A percentile compares a stretch with the other conserved stretches of the same genome.
Evolutionary conservation across 2,888 invertebrate genomes (phyloP).

Genomic region (Dynastes tityus): DNA sequence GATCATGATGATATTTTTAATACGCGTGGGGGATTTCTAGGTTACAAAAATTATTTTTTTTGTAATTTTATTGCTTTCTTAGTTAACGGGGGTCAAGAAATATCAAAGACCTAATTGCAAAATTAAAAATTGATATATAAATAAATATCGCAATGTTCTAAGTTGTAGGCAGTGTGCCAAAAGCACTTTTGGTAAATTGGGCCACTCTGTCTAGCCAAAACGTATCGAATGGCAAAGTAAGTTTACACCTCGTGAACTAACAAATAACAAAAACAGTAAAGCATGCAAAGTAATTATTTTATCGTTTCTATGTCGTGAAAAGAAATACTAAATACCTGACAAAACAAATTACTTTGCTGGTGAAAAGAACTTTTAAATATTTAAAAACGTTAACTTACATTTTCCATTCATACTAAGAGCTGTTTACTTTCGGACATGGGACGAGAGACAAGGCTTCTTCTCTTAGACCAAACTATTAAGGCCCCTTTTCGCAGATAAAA

Average conservation of each 20-base stretch:
- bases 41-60: background rate
- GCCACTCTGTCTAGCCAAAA: constrained; percentile 47
- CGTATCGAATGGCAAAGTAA: constrained; percentile 25
- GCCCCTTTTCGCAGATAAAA: background rate
- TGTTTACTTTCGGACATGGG: no score
- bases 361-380: background rate
- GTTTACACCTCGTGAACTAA: background rate
- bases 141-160: constrained; percentile 34
- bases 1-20: no score
- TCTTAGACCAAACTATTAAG: background rate
- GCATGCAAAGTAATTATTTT: background rate
- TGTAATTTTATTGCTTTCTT: background rate
- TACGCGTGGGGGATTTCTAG: constrained; percentile 5
- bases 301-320: background rate
- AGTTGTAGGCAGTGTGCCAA: constrained; percentile 35
- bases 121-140: constrained; percentile 22
- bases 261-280: background rate
- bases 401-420: background rate
- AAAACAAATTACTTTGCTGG: background rate
- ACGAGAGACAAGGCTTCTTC: background rate
- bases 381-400: constrained; percentile 8
- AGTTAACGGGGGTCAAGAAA: background rate
- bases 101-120: background rate
- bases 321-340: background rate
- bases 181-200: constrained; percentile 37